Conservation (phyloP, 2,797 vertebrate genomes). For the Acestrorhynchus altus region DNA sequence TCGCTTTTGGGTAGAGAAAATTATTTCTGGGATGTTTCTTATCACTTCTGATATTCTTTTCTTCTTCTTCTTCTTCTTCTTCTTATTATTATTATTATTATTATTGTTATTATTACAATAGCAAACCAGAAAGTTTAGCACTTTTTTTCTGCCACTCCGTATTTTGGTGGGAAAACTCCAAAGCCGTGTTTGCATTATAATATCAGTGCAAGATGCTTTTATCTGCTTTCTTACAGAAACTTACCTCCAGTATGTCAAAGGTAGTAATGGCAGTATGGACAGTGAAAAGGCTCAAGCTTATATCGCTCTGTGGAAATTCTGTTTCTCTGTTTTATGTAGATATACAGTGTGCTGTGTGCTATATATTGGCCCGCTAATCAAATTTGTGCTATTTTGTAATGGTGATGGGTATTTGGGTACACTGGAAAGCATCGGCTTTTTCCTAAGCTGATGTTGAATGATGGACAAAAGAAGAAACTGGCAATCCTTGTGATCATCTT, state of each 20-base stretch:
- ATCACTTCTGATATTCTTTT: neutral
- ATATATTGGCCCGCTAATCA: slow-evolving; percentile 51
- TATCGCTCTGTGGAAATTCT: slow-evolving; percentile 50
- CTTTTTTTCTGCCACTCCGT: slow-evolving; percentile 55
- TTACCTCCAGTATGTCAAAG: slow-evolving; percentile 59
- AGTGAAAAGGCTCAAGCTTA: slow-evolving; percentile 42
- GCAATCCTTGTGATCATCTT: slow-evolving; percentile 44
- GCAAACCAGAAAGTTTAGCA: slow-evolving; percentile 46
- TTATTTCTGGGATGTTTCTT: neutral
- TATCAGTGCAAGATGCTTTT: slow-evolving; percentile 42
- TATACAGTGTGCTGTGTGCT: slow-evolving; percentile 54
- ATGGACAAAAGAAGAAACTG: slow-evolving; percentile 51
- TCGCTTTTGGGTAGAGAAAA: slow-evolving; percentile 7
- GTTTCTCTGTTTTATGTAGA: slow-evolving; percentile 52
- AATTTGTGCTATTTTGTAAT: slow-evolving; percentile 56
- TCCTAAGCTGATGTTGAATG: slow-evolving; percentile 44
- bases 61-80: neutral
- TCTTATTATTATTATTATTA: too few species aligned
- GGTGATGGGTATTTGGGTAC: slow-evolving; percentile 43
- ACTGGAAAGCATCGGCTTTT: slow-evolving; percentile 58
- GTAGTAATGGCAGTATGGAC: slow-evolving; percentile 49
- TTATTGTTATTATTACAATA: too few species aligned
- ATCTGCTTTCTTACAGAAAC: slow-evolving; percentile 44
- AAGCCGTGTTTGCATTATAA: slow-evolving; percentile 44
- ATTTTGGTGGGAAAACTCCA: slow-evolving; percentile 24